Evolutionary conservation across 2,888 invertebrate genomes (phyloP).

Genomic region (Diplazon laetatorius): DNA sequence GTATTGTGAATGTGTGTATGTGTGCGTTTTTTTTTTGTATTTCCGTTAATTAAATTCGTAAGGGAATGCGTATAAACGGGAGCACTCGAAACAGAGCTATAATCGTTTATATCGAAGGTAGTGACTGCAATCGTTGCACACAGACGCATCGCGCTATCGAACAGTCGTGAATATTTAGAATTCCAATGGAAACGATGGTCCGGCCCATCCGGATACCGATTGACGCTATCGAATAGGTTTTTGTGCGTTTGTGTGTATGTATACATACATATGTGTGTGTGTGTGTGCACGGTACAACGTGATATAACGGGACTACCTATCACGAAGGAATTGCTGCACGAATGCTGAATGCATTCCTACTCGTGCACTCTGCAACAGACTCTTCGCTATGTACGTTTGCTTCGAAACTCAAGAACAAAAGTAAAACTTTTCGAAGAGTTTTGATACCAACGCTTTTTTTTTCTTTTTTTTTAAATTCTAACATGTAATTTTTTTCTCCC

Average conservation of each 20-base stretch:
- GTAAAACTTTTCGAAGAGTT: constrained; percentile 9
- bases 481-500: neutral
- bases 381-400: neutral
- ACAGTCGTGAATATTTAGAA: constrained; percentile 54
- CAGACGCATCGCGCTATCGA: constrained; percentile 36
- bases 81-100: constrained; percentile 9
- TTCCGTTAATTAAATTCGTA: neutral
- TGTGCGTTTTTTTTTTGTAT: too few relatives aligned
- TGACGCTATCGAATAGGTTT: constrained; percentile 46
- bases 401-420: constrained; percentile 11
- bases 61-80: neutral
- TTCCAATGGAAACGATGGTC: constrained; percentile 57
- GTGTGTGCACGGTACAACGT: constrained; percentile 11
- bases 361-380: constrained; percentile 35
- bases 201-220: constrained; percentile 53
- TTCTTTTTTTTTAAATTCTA: neutral
- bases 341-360: constrained; percentile 60
- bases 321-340: constrained; percentile 53
- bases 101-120: constrained; percentile 14
- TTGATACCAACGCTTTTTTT: neutral
- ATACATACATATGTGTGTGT: too few relatives aligned
- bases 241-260: too few relatives aligned
- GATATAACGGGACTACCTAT: constrained; percentile 22
- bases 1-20: too few relatives aligned
- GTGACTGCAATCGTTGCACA: constrained; percentile 8